Evolutionary conservation across 1,140 invertebrate genomes (phyloP), one percentile per base, ranked within the genome.

Genomic region (Sinonovacula constricta): DNA sequence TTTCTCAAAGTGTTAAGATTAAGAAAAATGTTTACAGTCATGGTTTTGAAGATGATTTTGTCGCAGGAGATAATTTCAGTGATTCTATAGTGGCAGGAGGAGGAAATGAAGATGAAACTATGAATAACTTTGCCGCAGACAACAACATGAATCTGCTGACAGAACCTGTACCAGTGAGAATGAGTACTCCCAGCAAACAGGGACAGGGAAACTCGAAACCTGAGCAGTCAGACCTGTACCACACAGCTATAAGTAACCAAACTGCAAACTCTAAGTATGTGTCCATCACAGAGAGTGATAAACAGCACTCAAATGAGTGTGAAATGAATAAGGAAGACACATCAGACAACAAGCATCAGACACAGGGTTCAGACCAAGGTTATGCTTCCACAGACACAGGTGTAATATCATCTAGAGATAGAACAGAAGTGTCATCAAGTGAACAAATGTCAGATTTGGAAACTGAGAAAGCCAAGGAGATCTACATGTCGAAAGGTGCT

Each of bases 401-500:
- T 15, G n/a, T 18, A 53, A n/a, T 53, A 49, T n/a, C n/a, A n/a
- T n/a, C n/a, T n/a, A n/a, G n/a, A n/a, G n/a, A n/a, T n/a, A n/a
- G n/a, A n/a, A n/a, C n/a, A n/a, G n/a, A n/a, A n/a, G n/a, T n/a
- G n/a, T 77, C 66, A 60, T 34, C 56, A 76, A 3, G 39, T 54
- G 72, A 59, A 12, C 81, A 77, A 59, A 34, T 76, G 24, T 49
- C 56, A 22, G 63, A 83, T 63, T 67, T 84, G 54, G 83, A 85
- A 31, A 72, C 83, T 56, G 78, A 83, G 57, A 80, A 84, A 39
- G 84, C 81, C n/a, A 83, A 78, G 54, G 85, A 88, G 67, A 84
- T 87, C 10, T 87, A 88, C 34, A 83, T 87, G 34, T 88, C 87
- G 12, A 85, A 84, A 80, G 87, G 86, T 39, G 76, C 67, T 39